Base-by-base conservation (phyloP, 92 coral and sea anemone genomes). In the Epizoanthus stellaris region DNA sequence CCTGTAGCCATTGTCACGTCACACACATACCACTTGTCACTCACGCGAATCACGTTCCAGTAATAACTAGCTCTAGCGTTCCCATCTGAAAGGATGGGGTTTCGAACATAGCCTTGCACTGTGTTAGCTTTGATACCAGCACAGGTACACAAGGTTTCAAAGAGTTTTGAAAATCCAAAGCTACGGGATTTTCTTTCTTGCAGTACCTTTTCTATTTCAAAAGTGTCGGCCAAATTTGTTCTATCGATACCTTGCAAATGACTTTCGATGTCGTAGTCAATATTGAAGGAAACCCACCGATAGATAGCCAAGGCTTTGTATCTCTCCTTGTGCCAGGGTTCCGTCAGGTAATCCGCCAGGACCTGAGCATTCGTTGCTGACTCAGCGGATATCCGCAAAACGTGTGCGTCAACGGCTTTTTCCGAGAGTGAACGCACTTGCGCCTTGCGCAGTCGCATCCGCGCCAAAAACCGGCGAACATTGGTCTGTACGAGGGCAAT, bases 1-100 rank as follows among this genome's bases (percentile, higher is more conserved):
- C 98, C 98, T 6, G 93, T 91, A 16, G 95, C 95, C 93, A 91
- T 89, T 2, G 98, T 94, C 23, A 93, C 93, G 75, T 91, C 98
- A 19, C 93, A 88, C 47, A 92, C 70, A 67, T 85, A 92, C 98
- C 95, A 94, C 67, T 91, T 85, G 62, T 88, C 69, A 5, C 88
- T 89, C 72, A 94, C 77, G 30, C 85, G 76, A 34, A 92, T 74
- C 16, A 88, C 90, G 79, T 94, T 94, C 98, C 98, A 94, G 86
- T 89, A 92, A 77, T 89, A 93, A 49, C 86, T 87, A 34, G 86
- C 19, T 4, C 58, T 58, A 8, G 70, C 60, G 40, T 77, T 7
- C 52, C 85, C 91, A 21, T 91, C 92, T 0, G 93, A 87, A 16
- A 87, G 82, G 63, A 80, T 93, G 40, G 88, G 87, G 0, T 92